These are phyloP conservation scores for Fistularia commersonii DNA, from an alignment of 2,797 vertebrate genomes.

Conservation along the genomic window DNA sequence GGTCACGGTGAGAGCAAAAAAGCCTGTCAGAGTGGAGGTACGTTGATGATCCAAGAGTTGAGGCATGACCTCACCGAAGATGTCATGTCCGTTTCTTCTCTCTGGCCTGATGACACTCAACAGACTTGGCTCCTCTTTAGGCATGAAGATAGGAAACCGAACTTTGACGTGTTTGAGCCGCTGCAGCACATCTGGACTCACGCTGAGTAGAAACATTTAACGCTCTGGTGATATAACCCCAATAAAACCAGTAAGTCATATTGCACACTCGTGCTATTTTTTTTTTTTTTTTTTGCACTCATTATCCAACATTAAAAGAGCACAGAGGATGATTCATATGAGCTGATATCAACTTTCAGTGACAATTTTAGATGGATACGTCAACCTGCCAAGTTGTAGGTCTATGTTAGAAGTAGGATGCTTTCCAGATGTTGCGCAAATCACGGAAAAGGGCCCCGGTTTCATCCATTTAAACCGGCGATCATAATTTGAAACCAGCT, in stretches of 20 bases:
- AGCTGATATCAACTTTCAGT: slow-evolving; percentile 1
- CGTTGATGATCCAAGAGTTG: slow-evolving; percentile 38
- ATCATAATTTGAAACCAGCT: no score
- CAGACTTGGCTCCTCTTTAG: slow-evolving; percentile 25
- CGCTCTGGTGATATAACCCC: not conserved
- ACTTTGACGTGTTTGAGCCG: slow-evolving; percentile 15
- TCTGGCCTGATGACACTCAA: slow-evolving; percentile 27
- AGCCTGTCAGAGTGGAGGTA: slow-evolving; percentile 46
- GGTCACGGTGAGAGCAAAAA: slow-evolving; percentile 17
- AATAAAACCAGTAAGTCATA: no score
- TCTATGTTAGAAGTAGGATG: not conserved
- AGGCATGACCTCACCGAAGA: slow-evolving; percentile 37
- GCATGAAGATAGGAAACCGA: slow-evolving; percentile 30
- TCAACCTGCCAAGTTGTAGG: not conserved
- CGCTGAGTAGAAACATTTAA: slow-evolving; percentile 4
- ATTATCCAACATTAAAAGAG: no score
- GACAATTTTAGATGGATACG: not conserved
- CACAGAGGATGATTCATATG: not conserved
- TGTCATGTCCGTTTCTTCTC: slow-evolving; percentile 33
- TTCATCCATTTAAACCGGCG: not conserved
- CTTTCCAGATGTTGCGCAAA: slow-evolving; percentile 4
- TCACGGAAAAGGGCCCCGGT: not conserved
- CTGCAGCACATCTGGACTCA: not conserved
- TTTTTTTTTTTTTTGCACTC: not conserved
- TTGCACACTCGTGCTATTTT: no score